Base-by-base conservation (phyloP, 2,888 invertebrate species). In the Torymus tubicola region DNA sequence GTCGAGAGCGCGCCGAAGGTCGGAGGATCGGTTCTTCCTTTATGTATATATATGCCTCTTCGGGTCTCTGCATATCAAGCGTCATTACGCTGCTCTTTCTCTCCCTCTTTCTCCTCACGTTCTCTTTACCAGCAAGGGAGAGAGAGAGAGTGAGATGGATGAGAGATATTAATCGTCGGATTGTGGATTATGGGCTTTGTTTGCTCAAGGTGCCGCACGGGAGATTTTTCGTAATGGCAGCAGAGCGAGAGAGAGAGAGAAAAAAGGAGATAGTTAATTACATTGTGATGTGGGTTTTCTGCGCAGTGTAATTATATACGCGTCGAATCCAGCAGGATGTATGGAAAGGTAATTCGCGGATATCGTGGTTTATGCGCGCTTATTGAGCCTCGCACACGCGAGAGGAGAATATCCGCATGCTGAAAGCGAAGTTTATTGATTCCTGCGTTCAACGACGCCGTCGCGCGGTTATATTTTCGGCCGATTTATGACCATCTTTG, bases 1-100 rank as follows among this genome's bases (percentile, higher is more conserved):
- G 81, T 84, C 84, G 76, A 84, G 84, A 78, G 72, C 79, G 72
- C 13, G 81, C 78, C 82, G 84, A 85, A 84, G 83, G 84, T 82
- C 83, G 21, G 83, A 71, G 68, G 72, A 52, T 58, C 74, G 72
- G 79, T 81, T 69, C 75, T 61, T 21, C 61, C 31, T 18, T 70
- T 64, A 58, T 74, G 58, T 67, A 70, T 50, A 42, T 67, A 70
- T 50, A 42, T 55, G 58, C 24, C 71, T 18, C 53, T n/a, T 31
- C 65, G 71, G 75, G 80, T 76, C 71, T 60, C 21, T 63, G 81
- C 77, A 77, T 80, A 80, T 80, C 77, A 81, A 81, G 64, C 64
- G 57, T 73, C 77, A 73, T 77, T 73, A 69, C 42, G 4, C 13
- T 58, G 16, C 72, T 63, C 63, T 42, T 42, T 42, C 42, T 42